Percentiles rank a stretch among this genome's conserved stretches.
Evolutionary conservation across 2,888 invertebrate genomes (phyloP).

Genomic region (Drosophila borborema): DNA sequence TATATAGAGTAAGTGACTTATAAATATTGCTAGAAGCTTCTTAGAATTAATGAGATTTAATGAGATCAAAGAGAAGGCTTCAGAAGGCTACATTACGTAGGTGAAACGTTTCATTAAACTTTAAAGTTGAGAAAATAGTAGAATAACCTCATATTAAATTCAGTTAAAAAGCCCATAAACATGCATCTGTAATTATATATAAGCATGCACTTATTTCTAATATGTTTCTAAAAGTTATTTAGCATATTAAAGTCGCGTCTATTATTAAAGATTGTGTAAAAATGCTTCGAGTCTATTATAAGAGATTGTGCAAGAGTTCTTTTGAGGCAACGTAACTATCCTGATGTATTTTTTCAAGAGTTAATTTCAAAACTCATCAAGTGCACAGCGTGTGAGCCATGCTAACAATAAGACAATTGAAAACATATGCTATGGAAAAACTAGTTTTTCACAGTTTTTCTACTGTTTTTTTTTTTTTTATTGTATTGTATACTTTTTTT

Average conservation of each 20-base stretch:
- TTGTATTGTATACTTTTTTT: background rate
- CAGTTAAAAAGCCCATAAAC: background rate
- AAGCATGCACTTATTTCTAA: background rate
- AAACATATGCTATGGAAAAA: conserved; percentile 28
- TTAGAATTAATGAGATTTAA: background rate
- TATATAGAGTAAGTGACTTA: background rate
- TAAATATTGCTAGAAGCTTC: background rate
- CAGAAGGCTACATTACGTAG: too few relatives aligned
- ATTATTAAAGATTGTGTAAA: conserved; percentile 8
- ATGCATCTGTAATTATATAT: background rate
- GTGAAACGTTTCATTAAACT: too few relatives aligned
- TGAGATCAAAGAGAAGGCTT: too few relatives aligned
- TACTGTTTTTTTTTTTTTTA: background rate
- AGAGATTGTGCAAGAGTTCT: conserved; percentile 28
- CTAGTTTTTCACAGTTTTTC: conserved; percentile 31
- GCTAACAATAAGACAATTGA: conserved; percentile 39
- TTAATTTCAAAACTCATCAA: conserved; percentile 25
- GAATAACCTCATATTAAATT: background rate
- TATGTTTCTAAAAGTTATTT: background rate
- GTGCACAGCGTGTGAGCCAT: conserved; percentile 29
- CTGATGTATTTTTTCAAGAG: conserved; percentile 10
- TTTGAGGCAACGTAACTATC: conserved; percentile 1
- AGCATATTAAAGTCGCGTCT: background rate
- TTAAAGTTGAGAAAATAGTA: background rate
- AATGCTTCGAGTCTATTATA: background rate